Base-by-base conservation (phyloP, 2,113 vertebrate species). In the Puntigrus tetrazona region DNA sequence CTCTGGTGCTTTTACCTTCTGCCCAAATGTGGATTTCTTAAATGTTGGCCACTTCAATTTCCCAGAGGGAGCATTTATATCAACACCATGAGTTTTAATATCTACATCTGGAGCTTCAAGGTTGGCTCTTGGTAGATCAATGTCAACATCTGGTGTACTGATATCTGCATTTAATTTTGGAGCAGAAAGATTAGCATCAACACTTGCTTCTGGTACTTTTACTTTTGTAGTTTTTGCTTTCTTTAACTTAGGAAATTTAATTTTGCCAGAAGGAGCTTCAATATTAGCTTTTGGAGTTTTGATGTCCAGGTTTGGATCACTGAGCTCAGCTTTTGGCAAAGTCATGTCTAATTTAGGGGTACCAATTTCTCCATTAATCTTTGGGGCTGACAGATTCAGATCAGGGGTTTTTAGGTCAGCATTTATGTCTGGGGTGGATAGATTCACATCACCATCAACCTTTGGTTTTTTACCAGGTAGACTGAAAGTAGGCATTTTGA, bases 191-290 rank as follows among this genome's bases (percentile, higher is more conserved):
- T 89, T 63, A 81, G 84, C 34, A 67, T 82, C 27, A 29, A 85
- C 27, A 43, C 65, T 50, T 3, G 59, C 61, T 25, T 83, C 67
- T 63, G 81, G 85, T 6, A 59, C 77, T 47, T 84, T 88, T 7
- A 87, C 72, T 59, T 91, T 92, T 43, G 80, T 85, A n/a, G 81
- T 91, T 80, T 75, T 94, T 55, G 89, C 73, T 85, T 88, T 93
- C 55, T 92, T 94, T 0, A 92, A 63, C 7, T 41, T 94, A 2
- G 90, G 74, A 89, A 85, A 89, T 89, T 92, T 92, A 0, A 88
- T 20, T 88, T 90, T 94, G 31, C 88, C 92, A 83, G 92, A 91
- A 1, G 85, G 83, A 20, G 55, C 25, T 2, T 93, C 83, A 7
- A 89, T 16, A 29, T 92, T 86, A 82, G 85, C 2, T 83, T 91